Conservation (phyloP, 2,888 invertebrate genomes). For the Aporophyla nigra region DNA sequence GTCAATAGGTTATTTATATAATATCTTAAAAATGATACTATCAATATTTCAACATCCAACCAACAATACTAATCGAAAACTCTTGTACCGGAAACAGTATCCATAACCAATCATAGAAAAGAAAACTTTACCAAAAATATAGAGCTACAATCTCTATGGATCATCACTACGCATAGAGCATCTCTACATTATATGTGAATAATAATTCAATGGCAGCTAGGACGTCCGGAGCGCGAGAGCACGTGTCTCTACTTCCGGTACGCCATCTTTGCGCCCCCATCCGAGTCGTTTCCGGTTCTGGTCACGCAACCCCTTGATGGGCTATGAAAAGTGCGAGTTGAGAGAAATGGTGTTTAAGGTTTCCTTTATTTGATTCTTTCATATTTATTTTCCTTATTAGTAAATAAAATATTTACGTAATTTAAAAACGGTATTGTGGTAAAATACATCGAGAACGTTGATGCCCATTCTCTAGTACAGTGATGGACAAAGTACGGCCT, state of each 20-base stretch:
- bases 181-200: slow-evolving; percentile 75
- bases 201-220: slow-evolving; percentile 88
- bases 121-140: slow-evolving; percentile 49
- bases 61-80: slow-evolving; percentile 63
- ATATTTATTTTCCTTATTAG: background rate
- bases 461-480: too few relatives aligned
- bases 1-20: background rate
- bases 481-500: too few relatives aligned
- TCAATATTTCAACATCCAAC: background rate
- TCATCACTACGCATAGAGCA: slow-evolving; percentile 17
- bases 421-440: too few relatives aligned
- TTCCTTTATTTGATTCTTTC: background rate
- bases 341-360: background rate
- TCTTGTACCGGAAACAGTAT: slow-evolving; percentile 64
- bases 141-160: slow-evolving; percentile 28
- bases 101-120: slow-evolving; percentile 58
- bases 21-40: background rate
- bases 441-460: too few relatives aligned
- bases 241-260: slow-evolving; percentile 89
- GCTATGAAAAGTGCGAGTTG: slow-evolving; percentile 72
- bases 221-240: slow-evolving; percentile 88
- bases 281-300: slow-evolving; percentile 81
- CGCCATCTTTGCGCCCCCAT: slow-evolving; percentile 88
- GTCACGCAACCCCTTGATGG: slow-evolving; percentile 87
- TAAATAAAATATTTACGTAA: too few relatives aligned